phyloP scores from a whole-genome alignment of 2,113 vertebrate species.

The Hippocampus barbouri region DNA sequence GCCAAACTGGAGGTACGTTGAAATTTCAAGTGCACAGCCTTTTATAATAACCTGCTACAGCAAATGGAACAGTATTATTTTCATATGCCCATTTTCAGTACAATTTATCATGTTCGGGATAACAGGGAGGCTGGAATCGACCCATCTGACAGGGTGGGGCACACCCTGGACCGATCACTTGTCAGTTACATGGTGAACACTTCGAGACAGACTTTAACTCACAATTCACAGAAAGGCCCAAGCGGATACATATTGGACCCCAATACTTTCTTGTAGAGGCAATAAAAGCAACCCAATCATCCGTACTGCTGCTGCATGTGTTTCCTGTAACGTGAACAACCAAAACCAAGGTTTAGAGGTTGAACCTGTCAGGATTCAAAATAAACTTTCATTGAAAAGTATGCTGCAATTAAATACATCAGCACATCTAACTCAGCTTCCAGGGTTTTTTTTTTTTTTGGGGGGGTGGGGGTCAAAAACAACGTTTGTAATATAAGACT shows the following conservation, averaged over 20 bases:
- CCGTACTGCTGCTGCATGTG: background rate
- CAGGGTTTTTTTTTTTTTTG: background rate
- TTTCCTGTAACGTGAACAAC: background rate
- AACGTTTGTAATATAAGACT: background rate
- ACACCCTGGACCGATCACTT: background rate
- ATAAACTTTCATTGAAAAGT: no score
- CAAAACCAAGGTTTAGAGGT: background rate
- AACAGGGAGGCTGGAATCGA: background rate
- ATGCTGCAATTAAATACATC: background rate
- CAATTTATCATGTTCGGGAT: background rate
- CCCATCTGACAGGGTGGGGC: background rate
- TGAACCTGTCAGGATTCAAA: background rate
- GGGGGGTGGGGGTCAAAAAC: no score
- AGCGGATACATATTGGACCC: background rate
- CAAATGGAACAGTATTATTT: background rate
- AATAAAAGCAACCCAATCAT: background rate
- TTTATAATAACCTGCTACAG: background rate
- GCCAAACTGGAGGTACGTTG: background rate
- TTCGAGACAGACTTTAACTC: background rate
- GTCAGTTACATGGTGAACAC: background rate
- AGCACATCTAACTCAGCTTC: background rate
- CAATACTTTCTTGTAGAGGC: background rate
- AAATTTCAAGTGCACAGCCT: background rate
- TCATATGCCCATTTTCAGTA: background rate
- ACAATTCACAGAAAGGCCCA: background rate